Percentiles rank a stretch among this genome's conserved stretches.
Conservation (phyloP, 2,797 vertebrate genomes). For the Argyrosomus regius region DNA sequence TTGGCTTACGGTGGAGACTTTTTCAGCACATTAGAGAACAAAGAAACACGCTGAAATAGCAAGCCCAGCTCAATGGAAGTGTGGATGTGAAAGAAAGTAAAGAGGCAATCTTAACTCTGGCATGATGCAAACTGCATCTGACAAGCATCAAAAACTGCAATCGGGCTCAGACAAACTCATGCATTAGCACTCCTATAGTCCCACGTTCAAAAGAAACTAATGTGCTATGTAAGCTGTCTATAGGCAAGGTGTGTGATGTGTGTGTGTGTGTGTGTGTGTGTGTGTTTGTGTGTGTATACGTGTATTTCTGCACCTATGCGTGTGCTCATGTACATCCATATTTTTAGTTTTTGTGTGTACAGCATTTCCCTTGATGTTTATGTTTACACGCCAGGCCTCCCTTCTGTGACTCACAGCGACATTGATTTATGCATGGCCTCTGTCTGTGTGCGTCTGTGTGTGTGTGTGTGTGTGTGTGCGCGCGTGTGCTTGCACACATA, state of each 20-base stretch:
- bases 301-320: conserved; percentile 24
- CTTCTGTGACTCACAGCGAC: conserved; percentile 75
- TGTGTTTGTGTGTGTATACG: too few relatives aligned
- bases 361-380: conserved; percentile 73
- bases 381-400: conserved; percentile 72
- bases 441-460: conserved; percentile 36
- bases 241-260: conserved; percentile 24
- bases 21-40: conserved; percentile 72
- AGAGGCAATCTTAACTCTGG: conserved; percentile 59
- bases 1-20: conserved; percentile 71
- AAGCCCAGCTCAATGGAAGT: conserved; percentile 44
- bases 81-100: conserved; percentile 41
- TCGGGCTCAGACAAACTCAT: conserved; percentile 51
- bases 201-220: conserved; percentile 45
- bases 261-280: neutral
- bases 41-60: conserved; percentile 73
- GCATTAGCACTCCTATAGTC: conserved; percentile 40
- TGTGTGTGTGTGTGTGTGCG: conserved; percentile 34
- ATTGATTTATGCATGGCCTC: conserved; percentile 78
- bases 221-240: conserved; percentile 16
- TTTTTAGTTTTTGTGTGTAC: conserved; percentile 46
- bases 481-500: conserved; percentile 35
- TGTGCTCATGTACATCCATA: conserved; percentile 31
- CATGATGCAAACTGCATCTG: conserved; percentile 68
- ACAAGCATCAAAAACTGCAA: conserved; percentile 70